Evolutionary conservation across 1,140 invertebrate genomes (phyloP).

Genomic region (Heterodera schachtii): DNA sequence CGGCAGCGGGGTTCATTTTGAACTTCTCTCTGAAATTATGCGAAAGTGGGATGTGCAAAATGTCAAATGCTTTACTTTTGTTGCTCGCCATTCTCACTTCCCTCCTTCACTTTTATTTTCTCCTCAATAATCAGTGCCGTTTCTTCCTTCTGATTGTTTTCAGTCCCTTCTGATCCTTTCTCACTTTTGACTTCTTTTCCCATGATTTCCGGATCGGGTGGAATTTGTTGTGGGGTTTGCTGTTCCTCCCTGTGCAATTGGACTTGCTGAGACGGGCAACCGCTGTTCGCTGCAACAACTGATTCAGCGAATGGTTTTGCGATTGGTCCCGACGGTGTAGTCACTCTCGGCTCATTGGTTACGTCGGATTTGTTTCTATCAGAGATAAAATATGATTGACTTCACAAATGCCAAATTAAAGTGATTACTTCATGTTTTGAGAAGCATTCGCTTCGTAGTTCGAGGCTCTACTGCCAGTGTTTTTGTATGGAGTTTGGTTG

Average conservation of each 20-base stretch:
- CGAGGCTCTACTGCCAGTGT: conserved; percentile 1
- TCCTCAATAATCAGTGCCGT: not conserved
- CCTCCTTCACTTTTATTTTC: not conserved
- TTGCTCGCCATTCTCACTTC: not conserved
- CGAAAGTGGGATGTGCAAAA: not conserved
- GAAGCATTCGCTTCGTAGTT: not conserved
- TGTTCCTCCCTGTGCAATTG: not conserved
- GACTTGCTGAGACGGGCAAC: not conserved
- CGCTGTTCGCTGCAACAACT: not conserved
- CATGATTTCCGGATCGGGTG: not conserved
- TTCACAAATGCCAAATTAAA: not conserved
- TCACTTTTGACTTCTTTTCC: not conserved
- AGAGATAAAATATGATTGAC: not conserved
- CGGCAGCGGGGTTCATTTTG: conserved; percentile 15
- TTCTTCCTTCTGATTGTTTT: not conserved
- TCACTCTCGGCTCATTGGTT: not conserved
- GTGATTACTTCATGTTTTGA: not conserved
- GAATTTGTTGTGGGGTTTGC: not conserved
- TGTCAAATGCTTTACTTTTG: not conserved
- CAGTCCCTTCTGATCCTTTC: not conserved
- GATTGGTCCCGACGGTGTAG: not conserved
- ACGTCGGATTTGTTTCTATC: not conserved
- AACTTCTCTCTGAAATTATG: not conserved
- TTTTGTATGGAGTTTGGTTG: not conserved
- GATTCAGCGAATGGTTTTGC: not conserved